These are phyloP conservation scores for Matsumurasca onukii DNA, from an alignment of 1,140 invertebrate genomes.

Conservation along the genomic window DNA sequence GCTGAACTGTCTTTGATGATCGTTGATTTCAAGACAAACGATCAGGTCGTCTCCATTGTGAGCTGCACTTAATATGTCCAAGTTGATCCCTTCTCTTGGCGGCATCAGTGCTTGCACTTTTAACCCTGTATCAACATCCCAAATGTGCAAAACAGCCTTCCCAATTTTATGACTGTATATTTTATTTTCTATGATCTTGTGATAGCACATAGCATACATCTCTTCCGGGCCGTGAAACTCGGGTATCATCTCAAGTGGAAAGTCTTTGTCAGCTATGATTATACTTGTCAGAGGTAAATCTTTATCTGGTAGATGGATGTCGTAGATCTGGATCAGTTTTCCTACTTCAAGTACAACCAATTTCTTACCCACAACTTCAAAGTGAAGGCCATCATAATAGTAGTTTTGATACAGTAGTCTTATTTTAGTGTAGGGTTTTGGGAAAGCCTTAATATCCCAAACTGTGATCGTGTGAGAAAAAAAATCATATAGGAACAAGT, in stretches of 20 bases:
- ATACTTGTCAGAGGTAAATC: background rate
- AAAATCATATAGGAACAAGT: constrained; percentile 24
- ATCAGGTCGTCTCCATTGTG: constrained; percentile 1
- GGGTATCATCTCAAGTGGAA: background rate
- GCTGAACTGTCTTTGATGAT: background rate
- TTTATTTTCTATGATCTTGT: constrained; percentile 18
- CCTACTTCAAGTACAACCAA: constrained; percentile 5
- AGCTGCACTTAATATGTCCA: background rate
- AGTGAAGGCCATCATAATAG: constrained; percentile 11
- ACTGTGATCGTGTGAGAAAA: background rate
- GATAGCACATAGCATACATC: constrained; percentile 12
- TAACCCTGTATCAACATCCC: constrained; percentile 2
- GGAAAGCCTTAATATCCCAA: constrained; percentile 9
- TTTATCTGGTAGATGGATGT: constrained; percentile 7
- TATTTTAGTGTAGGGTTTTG: background rate
- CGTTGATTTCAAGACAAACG: constrained; percentile 13
- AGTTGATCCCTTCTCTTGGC: background rate
- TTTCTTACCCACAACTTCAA: background rate
- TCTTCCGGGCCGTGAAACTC: constrained; percentile 5
- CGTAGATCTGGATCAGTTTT: constrained; percentile 16
- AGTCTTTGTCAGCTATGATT: background rate
- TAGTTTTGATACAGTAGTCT: constrained; percentile 9
- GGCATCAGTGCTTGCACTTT: background rate
- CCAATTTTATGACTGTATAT: constrained; percentile 17
- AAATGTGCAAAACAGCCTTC: constrained; percentile 5